These are phyloP conservation scores for Potorous gilbertii DNA, from an alignment of 2,797 vertebrate species.

Conservation along the genomic window DNA sequence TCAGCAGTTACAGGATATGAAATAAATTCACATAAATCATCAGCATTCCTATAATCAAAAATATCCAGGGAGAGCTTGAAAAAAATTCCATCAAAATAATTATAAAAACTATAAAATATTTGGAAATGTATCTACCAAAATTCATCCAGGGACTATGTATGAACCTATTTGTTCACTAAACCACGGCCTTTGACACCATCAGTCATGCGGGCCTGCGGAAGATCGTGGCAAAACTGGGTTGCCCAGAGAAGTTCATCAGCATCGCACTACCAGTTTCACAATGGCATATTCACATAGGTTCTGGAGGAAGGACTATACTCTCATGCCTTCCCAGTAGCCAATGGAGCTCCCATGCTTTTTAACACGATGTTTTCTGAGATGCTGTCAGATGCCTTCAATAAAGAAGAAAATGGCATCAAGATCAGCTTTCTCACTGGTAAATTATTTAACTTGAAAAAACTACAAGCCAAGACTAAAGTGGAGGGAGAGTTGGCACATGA, in stretches of 20 bases:
- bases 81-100: neutral
- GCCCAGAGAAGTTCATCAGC: neutral
- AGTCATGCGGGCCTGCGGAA: neutral
- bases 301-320: neutral
- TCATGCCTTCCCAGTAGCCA: neutral
- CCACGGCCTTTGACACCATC: neutral
- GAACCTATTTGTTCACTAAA: neutral
- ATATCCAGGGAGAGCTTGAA: neutral
- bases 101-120: neutral
- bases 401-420: neutral
- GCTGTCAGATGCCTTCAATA: neutral
- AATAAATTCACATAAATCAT: neutral
- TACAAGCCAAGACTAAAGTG: neutral
- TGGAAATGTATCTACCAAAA: neutral
- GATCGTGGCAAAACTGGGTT: neutral
- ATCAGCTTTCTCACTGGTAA: neutral
- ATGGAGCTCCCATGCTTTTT: neutral
- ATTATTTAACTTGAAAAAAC: neutral
- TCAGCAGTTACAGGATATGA: neutral
- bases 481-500: neutral
- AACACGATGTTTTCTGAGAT: neutral
- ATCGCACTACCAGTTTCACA: neutral
- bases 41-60: neutral
- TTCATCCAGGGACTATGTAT: neutral
- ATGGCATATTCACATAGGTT: neutral